A percentile compares a stretch with the other conserved stretches of the same genome.
Evolutionary conservation across 2,888 invertebrate species (phyloP).

Genomic region (Horisme vitalbata): DNA sequence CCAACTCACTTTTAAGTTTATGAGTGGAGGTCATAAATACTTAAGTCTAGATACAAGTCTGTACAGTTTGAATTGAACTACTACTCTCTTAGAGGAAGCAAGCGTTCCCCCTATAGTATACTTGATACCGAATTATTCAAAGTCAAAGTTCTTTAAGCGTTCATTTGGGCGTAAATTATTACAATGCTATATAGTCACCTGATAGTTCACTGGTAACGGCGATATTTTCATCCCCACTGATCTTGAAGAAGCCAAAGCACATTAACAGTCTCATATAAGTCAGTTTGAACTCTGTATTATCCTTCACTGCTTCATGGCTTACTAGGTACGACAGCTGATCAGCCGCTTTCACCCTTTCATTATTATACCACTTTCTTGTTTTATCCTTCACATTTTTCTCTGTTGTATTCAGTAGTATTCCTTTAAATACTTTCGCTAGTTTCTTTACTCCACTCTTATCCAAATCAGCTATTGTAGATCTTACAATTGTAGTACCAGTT

Average conservation of each 20-base stretch:
- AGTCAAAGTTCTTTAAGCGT: too few species aligned
- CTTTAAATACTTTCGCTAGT: conserved; percentile 84
- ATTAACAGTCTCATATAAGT: conserved; percentile 86
- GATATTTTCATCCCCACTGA: conserved; percentile 70
- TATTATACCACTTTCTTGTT: conserved; percentile 86
- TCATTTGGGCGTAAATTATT: too few species aligned
- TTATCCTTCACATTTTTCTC: conserved; percentile 75
- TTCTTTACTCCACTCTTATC: conserved; percentile 84
- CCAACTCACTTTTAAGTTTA: too few species aligned
- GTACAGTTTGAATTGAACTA: too few species aligned
- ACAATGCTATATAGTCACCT: conserved; percentile 56
- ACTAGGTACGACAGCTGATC: conserved; percentile 75
- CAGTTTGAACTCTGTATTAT: conserved; percentile 85
- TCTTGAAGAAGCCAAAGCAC: conserved; percentile 85
- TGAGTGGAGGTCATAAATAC: too few species aligned
- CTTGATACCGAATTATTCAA: too few species aligned
- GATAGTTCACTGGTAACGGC: conserved; percentile 84
- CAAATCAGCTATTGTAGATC: conserved; percentile 84
- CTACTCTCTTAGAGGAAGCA: too few species aligned
- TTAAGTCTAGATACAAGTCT: too few species aligned
- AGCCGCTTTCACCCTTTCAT: conserved; percentile 87
- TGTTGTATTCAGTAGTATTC: conserved; percentile 82
- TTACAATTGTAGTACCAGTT: conserved; percentile 85
- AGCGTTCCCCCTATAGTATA: too few species aligned
- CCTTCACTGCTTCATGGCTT: conserved; percentile 75